These are phyloP conservation scores for Orchesella flavescens DNA, from an alignment of 2,888 invertebrate species.

Conservation along the genomic window DNA sequence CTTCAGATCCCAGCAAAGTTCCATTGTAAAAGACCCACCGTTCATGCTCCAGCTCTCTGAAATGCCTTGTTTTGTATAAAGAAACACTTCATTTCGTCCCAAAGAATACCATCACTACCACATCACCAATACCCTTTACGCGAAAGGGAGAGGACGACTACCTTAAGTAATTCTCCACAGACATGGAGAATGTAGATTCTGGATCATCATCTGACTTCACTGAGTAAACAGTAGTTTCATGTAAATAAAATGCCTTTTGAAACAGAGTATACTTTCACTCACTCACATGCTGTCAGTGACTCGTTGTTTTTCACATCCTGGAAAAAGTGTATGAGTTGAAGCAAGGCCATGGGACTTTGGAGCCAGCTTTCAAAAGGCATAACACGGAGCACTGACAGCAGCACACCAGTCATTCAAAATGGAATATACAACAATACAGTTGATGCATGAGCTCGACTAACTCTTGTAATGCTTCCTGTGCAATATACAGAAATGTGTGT, in stretches of 20 bases:
- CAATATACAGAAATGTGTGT: not conserved
- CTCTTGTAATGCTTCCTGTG: not conserved
- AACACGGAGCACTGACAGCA: not conserved
- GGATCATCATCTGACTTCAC: constrained; percentile 23
- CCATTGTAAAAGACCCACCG: no score
- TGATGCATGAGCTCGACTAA: constrained; percentile 18
- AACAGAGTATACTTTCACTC: constrained; percentile 26
- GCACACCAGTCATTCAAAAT: constrained; percentile 4
- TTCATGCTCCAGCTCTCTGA: no score
- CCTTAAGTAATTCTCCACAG: no score
- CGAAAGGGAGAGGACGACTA: no score
- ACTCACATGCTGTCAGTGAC: constrained; percentile 2
- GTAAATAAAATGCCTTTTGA: constrained; percentile 32
- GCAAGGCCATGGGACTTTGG: constrained; percentile 21
- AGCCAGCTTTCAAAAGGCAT: constrained; percentile 21
- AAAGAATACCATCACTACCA: no score
- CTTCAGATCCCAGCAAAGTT: no score
- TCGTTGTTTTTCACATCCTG: not conserved
- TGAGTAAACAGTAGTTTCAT: constrained; percentile 34
- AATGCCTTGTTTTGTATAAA: no score
- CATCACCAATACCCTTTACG: no score
- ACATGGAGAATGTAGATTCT: not conserved
- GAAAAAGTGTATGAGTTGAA: not conserved
- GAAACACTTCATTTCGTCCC: constrained; percentile 4
- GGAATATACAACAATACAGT: not conserved